Evolutionary conservation across 2,888 invertebrate species (phyloP), one percentile per base, ranked within the genome.

Genomic region (Fragum whitleyi): DNA sequence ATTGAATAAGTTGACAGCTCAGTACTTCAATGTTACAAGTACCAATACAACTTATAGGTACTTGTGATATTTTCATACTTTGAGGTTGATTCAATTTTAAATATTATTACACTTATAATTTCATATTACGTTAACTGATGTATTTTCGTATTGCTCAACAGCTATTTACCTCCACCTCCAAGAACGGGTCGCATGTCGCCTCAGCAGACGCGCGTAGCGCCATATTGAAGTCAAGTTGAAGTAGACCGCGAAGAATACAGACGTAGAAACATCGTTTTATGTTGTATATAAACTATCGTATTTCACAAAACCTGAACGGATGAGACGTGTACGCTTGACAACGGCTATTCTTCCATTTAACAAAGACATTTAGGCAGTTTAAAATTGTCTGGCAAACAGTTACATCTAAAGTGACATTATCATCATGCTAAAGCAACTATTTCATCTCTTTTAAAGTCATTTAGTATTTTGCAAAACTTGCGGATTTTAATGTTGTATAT

Each of bases 131-230:
- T 32, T 61, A n/a, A 61, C 36, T 61, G 32, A 32, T 36, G 65
- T 83, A 59, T 77, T 77, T 71, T 85, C 73, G 78, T 70, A 83
- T 78, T 79, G 77, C 67, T 74, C 70, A 77, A 81, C 89, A 90
- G 90, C 88, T 90, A 88, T 74, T 78, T 88, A 81, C 89, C 88
- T 74, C 88, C 87, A 78, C 88, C 86, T 61, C 87, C 88, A 68
- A 87, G 86, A 75, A 81, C 87, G 72, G 81, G 83, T 83, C 88
- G 87, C 61, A 70, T 86, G 78, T 82, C 88, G 79, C 83, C 88
- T 85, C 81, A 88, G 77, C 86, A 89, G 81, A 86, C 88, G 87
- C 90, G 90, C 87, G 89, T 90, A 81, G 89, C 89, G 75, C 90
- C 89, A 72, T 90, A 89, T 87, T 90, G 88, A 76, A 79, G 72